phyloP scores from a whole-genome alignment of 2,113 vertebrate genomes.

The Coptodon rendalli region DNA sequence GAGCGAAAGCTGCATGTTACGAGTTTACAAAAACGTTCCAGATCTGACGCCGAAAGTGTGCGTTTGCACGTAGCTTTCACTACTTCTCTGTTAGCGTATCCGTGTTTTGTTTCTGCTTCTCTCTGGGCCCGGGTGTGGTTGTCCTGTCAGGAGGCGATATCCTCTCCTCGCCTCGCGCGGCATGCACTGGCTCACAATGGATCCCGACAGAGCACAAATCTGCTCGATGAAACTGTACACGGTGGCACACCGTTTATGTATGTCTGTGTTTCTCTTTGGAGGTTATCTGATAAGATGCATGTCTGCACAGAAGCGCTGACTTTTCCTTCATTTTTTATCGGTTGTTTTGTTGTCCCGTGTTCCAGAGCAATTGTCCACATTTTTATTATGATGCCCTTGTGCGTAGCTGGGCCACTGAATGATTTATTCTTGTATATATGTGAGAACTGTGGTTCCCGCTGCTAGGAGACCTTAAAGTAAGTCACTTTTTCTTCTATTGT shows the following conservation, averaged over 20 bases:
- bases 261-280: neutral
- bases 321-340: neutral
- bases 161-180: neutral
- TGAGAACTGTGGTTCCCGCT: conserved; percentile 6
- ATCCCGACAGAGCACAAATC: neutral
- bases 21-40: neutral
- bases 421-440: conserved; percentile 34
- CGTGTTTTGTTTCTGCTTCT: conserved; percentile 46
- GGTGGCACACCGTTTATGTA: conserved; percentile 4
- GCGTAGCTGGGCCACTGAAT: conserved; percentile 4
- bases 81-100: conserved; percentile 9
- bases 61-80: neutral
- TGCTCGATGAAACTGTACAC: neutral
- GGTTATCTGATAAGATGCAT: conserved; percentile 37
- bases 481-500: conserved; percentile 23
- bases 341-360: conserved; percentile 1
- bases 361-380: conserved; percentile 7
- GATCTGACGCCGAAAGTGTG: neutral
- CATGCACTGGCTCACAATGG: neutral
- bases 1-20: neutral
- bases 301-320: neutral
- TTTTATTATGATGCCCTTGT: conserved; percentile 29
- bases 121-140: conserved; percentile 40
- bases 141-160: conserved; percentile 35
- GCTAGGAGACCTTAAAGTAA: conserved; percentile 10